phyloP scores from a whole-genome alignment of 2,113 vertebrate genomes.

The Hemichromis elongatus region DNA sequence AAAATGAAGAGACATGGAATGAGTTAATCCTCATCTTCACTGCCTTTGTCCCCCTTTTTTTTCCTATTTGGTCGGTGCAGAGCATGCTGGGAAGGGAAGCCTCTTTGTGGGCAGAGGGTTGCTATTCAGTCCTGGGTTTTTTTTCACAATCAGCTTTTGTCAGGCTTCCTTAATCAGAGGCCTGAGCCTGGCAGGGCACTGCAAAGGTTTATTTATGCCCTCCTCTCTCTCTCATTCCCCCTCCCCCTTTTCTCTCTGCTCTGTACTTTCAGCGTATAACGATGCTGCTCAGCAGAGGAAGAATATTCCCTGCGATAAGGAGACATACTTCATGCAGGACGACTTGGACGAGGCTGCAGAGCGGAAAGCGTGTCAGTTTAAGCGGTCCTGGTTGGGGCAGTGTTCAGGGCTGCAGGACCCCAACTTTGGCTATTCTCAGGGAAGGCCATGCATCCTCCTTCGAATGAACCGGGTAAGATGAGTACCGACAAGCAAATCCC shows the following conservation, averaged over 20 bases:
- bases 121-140: conserved; percentile 19
- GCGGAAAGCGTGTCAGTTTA: conserved; percentile 92
- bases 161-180: conserved; percentile 64
- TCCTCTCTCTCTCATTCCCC: conserved; percentile 26
- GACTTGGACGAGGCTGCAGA: conserved; percentile 76
- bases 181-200: conserved; percentile 60
- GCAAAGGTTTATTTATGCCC: conserved; percentile 71
- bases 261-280: conserved; percentile 80
- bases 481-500: background rate
- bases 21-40: conserved; percentile 44
- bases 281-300: conserved; percentile 87
- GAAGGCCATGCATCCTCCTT: conserved; percentile 89
- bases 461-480: conserved; percentile 93
- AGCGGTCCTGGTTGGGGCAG: conserved; percentile 84
- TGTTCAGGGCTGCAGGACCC: conserved; percentile 87
- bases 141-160: conserved; percentile 68
- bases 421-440: conserved; percentile 86
- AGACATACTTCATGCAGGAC: conserved; percentile 89
- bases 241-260: background rate
- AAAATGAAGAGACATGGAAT: conserved; percentile 20
- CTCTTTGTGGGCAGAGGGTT: conserved; percentile 67
- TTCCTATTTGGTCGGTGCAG: conserved; percentile 56
- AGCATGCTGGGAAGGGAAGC: conserved; percentile 72
- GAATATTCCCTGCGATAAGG: conserved; percentile 81
- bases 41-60: conserved; percentile 48